Percentiles rank a stretch among this genome's conserved stretches.
Evolutionary conservation across 53 echinoderm and acorn worm species (phyloP).

Genomic region (Zoroaster sp.): DNA sequence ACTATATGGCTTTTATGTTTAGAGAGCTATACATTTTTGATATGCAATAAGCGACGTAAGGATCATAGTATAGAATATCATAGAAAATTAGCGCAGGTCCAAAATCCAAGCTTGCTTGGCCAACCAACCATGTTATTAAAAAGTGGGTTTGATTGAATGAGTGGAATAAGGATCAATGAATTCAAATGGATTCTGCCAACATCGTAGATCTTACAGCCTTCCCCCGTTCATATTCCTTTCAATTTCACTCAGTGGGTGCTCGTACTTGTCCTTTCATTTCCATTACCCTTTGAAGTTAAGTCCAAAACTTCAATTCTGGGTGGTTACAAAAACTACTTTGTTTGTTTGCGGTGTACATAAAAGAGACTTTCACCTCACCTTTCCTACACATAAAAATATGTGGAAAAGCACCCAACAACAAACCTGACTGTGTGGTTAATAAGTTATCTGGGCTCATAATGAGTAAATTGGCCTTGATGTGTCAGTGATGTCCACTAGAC

Average conservation of each 20-base stretch:
- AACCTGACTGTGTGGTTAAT: background rate
- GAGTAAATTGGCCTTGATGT: background rate
- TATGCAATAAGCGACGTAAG: background rate
- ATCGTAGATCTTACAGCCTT: background rate
- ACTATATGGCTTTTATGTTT: background rate
- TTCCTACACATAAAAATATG: background rate
- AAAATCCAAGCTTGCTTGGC: no score
- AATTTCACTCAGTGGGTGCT: background rate
- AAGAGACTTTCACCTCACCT: conserved; percentile 7
- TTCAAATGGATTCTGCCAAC: background rate
- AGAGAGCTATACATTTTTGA: background rate
- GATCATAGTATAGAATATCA: background rate
- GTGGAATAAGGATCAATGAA: background rate
- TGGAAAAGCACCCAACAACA: background rate
- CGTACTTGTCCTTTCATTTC: background rate
- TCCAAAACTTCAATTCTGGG: background rate
- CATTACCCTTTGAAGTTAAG: background rate
- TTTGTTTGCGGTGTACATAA: background rate
- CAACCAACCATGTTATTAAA: background rate
- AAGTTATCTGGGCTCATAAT: background rate
- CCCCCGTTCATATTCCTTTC: background rate
- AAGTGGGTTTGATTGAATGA: background rate
- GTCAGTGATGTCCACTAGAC: background rate
- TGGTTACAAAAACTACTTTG: background rate
- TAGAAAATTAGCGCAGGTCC: background rate